phyloP scores from a whole-genome alignment of 2,888 invertebrate species.

The Eledone cirrhosa region DNA sequence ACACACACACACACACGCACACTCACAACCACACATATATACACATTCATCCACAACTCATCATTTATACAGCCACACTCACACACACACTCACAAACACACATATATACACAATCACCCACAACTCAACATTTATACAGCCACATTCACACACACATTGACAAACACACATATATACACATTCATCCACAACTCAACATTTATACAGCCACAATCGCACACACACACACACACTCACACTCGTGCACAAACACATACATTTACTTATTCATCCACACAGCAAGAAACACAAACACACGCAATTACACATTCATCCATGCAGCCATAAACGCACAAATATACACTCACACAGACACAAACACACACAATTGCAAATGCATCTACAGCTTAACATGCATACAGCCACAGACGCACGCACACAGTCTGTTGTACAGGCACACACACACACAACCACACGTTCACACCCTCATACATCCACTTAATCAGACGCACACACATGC shows the following conservation, averaged over 20 bases:
- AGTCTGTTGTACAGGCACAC: neutral
- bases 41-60: too few relatives aligned
- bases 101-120: too few relatives aligned
- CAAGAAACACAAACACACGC: neutral
- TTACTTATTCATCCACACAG: conserved; percentile 14
- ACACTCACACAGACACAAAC: neutral
- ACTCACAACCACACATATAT: too few relatives aligned
- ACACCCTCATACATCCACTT: conserved; percentile 20
- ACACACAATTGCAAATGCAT: neutral
- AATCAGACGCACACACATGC: conserved; percentile 15
- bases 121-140: too few relatives aligned
- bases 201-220: neutral
- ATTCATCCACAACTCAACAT: neutral
- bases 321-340: neutral
- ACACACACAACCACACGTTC: conserved; percentile 33
- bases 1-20: too few relatives aligned
- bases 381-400: too few relatives aligned
- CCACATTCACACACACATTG: too few relatives aligned
- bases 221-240: conserved; percentile 34
- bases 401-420: conserved; percentile 27
- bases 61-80: too few relatives aligned
- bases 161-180: neutral
- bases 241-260: conserved; percentile 28
- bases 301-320: neutral
- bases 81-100: too few relatives aligned